These are phyloP conservation scores for Dryas iulia DNA, from an alignment of 1,140 invertebrate species.

Conservation along the genomic window DNA sequence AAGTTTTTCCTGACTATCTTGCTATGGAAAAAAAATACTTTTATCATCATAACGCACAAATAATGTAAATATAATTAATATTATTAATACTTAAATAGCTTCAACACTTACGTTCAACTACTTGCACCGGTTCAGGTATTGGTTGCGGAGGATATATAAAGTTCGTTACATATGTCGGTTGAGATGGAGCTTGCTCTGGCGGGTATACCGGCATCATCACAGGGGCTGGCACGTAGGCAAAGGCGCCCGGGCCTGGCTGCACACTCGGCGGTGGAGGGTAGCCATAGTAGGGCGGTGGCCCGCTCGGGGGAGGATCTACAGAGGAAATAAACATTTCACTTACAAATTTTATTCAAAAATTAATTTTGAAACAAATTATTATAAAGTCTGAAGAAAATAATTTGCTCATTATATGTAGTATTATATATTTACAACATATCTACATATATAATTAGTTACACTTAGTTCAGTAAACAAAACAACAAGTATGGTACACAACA, in stretches of 20 bases:
- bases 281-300: constrained; percentile 49
- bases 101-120: constrained; percentile 45
- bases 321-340: neutral
- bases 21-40: too few species aligned
- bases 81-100: neutral
- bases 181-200: constrained; percentile 22
- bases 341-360: too few species aligned
- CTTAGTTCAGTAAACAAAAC: too few species aligned
- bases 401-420: too few species aligned
- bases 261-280: constrained; percentile 42
- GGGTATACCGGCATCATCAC: constrained; percentile 63
- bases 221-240: constrained; percentile 54
- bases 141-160: constrained; percentile 44
- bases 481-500: too few species aligned
- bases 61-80: too few species aligned
- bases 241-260: constrained; percentile 28
- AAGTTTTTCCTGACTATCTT: too few species aligned
- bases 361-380: too few species aligned
- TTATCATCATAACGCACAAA: too few species aligned
- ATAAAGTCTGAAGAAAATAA: too few species aligned
- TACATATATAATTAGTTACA: too few species aligned
- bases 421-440: too few species aligned
- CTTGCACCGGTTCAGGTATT: constrained; percentile 36
- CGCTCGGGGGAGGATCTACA: constrained; percentile 44
- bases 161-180: constrained; percentile 36